Conservation (phyloP, 2,113 vertebrate species). For the Tympanuchus pallidicinctus region DNA sequence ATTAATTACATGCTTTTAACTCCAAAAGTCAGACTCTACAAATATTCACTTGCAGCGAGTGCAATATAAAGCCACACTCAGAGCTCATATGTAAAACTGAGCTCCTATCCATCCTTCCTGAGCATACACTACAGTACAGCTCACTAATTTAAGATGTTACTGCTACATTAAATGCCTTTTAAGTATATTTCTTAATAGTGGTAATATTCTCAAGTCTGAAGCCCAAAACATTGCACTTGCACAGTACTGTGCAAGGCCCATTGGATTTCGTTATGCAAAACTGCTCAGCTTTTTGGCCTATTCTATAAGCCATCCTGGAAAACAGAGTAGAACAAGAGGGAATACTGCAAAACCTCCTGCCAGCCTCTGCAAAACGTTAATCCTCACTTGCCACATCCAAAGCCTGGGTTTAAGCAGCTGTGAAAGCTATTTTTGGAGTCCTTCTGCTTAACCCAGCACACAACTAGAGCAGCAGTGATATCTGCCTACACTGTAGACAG, state of each 20-base stretch:
- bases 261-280: not conserved
- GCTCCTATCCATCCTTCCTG: not conserved
- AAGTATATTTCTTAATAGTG: not conserved
- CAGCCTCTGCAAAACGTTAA: constrained; percentile 42
- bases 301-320: constrained; percentile 4
- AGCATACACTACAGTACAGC: not conserved
- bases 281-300: not conserved
- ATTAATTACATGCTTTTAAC: not conserved
- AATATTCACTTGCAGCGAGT: not conserved
- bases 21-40: not conserved
- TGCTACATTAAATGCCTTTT: not conserved
- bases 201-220: not conserved
- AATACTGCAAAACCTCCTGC: constrained; percentile 12
- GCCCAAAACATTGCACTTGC: not conserved
- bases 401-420: constrained; percentile 32
- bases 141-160: not conserved
- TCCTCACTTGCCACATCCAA: not conserved
- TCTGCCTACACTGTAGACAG: not conserved
- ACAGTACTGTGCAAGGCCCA: not conserved
- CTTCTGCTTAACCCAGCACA: constrained; percentile 37
- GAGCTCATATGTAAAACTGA: not conserved
- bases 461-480: not conserved
- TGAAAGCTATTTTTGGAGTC: constrained; percentile 53
- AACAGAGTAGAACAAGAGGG: not conserved
- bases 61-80: not conserved